Evolutionary conservation across 2,797 vertebrate species (phyloP), one percentile per base, ranked within the genome.

Genomic region (Acipenser transmontanus): DNA sequence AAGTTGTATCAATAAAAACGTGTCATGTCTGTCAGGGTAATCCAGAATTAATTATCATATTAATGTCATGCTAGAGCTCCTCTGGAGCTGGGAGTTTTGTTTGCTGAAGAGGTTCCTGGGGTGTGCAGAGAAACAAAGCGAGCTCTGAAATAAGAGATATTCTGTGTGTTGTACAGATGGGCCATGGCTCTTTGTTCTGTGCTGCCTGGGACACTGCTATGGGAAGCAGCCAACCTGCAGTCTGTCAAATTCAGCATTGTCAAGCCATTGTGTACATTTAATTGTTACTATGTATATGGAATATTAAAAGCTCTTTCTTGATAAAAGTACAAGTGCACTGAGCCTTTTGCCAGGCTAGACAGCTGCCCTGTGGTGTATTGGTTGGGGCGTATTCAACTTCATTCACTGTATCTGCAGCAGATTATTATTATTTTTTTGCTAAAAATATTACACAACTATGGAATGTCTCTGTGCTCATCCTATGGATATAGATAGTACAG

Each of bases 211-310:
- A 85, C 82, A 81, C 80, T 85, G 80, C 82, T 80, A 80, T 85
- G 86, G 82, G 87, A 86, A 86, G 82, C 82, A 82, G 81, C 82
- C 85, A 87, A 84, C 84, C 85, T 80, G 85, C 80, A 87, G 78
- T 84, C 80, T 85, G 84, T 86, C 81, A 80, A 78, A 67, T 76
- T 50, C 76, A 86, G 84, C 85, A 85, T 77, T 84, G 85, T 81
- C 69, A 72, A 74, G 71, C 79, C 79, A 83, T 86, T 86, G 82
- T 86, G 78, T 71, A 81, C 76, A 76, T 83, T 85, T 89, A 82
- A 87, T 85, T 85, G 85, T 87, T 78, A 82, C 85, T 82, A 77
- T 85, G 85, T 87, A 81, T 73, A 74, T 78, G 82, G 85, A 87
- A 81, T 83, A 78, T 63, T 61, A 2, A 67, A 83, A 83, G 83